These are phyloP conservation scores for Rhabditophanes sp. DNA, from an alignment of 2,888 invertebrate species.

Conservation along the genomic window DNA sequence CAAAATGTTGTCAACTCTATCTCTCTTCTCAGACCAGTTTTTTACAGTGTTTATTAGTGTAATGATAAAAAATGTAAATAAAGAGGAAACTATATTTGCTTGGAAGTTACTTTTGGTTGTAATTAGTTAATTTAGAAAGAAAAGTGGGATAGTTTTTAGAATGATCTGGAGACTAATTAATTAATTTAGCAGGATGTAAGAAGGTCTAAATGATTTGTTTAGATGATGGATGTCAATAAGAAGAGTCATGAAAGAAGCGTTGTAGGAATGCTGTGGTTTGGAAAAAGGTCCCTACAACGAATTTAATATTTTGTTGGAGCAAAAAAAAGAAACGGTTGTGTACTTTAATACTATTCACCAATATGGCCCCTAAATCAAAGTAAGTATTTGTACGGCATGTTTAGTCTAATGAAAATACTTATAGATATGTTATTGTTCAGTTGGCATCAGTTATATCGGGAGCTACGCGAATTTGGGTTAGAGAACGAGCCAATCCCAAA, in stretches of 20 bases:
- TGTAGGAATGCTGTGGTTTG: too few species aligned
- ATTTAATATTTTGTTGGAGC: slow-evolving; percentile 2
- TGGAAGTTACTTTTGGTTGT: too few species aligned
- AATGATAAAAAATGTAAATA: too few species aligned
- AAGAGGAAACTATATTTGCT: too few species aligned
- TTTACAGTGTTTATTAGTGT: too few species aligned
- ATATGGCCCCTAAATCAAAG: slow-evolving; percentile 43
- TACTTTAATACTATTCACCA: neutral
- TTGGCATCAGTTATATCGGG: slow-evolving; percentile 37
- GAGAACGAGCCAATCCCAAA: slow-evolving; percentile 35
- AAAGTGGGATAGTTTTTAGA: too few species aligned
- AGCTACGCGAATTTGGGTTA: slow-evolving; percentile 31
- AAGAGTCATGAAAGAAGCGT: neutral
- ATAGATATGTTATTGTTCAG: slow-evolving; percentile 37
- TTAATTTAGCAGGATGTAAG: too few species aligned
- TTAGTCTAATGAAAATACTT: slow-evolving; percentile 5
- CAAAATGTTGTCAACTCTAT: too few species aligned
- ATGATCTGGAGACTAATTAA: too few species aligned
- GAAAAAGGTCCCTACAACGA: slow-evolving; percentile 5
- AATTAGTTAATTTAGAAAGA: too few species aligned
- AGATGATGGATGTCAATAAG: neutral
- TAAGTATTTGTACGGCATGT: slow-evolving; percentile 11
- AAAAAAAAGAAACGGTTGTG: too few species aligned
- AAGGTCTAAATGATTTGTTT: neutral
- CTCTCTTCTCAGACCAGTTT: too few species aligned